Conservation (phyloP, 2,888 invertebrate species). For the Meteorus cinctellus region DNA sequence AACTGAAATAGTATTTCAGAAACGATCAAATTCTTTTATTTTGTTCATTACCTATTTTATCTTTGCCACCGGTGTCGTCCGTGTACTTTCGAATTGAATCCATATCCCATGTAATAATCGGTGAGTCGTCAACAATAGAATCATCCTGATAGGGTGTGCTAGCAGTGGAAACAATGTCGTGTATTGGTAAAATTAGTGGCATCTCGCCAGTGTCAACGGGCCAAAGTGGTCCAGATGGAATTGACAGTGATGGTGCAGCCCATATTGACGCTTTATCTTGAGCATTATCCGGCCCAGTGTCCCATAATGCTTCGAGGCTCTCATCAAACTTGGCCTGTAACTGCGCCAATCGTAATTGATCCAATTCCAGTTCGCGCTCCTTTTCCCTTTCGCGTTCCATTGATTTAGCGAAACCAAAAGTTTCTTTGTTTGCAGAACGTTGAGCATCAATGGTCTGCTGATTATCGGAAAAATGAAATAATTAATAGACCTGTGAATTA, state of each 20-base stretch:
- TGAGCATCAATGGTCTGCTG: slow-evolving; percentile 61
- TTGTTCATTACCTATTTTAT: slow-evolving; percentile 58
- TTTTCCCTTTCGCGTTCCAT: slow-evolving; percentile 68
- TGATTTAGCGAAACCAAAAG: slow-evolving; percentile 68
- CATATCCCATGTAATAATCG: slow-evolving; percentile 69
- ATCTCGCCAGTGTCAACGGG: slow-evolving; percentile 64
- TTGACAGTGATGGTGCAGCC: slow-evolving; percentile 71
- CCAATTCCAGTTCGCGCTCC: slow-evolving; percentile 68
- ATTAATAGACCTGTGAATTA: too few relatives aligned
- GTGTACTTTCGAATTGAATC: slow-evolving; percentile 67
- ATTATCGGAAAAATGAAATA: slow-evolving; percentile 19
- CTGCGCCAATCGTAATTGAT: slow-evolving; percentile 77
- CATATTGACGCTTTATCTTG: slow-evolving; percentile 70
- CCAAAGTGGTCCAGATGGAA: slow-evolving; percentile 70
- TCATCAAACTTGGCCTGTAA: slow-evolving; percentile 82
- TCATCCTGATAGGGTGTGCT: slow-evolving; percentile 63
- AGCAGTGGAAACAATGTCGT: slow-evolving; percentile 58
- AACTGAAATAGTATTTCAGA: background rate
- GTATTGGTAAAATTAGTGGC: slow-evolving; percentile 61
- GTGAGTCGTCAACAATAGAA: slow-evolving; percentile 65
- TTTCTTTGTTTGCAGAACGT: slow-evolving; percentile 63
- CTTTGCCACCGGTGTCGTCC: slow-evolving; percentile 63
- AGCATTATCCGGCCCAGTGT: slow-evolving; percentile 74
- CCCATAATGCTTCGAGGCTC: slow-evolving; percentile 82
- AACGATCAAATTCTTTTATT: background rate